These are phyloP conservation scores for Dicyrtomina minuta DNA, from an alignment of 2,888 invertebrate genomes.

Conservation along the genomic window DNA sequence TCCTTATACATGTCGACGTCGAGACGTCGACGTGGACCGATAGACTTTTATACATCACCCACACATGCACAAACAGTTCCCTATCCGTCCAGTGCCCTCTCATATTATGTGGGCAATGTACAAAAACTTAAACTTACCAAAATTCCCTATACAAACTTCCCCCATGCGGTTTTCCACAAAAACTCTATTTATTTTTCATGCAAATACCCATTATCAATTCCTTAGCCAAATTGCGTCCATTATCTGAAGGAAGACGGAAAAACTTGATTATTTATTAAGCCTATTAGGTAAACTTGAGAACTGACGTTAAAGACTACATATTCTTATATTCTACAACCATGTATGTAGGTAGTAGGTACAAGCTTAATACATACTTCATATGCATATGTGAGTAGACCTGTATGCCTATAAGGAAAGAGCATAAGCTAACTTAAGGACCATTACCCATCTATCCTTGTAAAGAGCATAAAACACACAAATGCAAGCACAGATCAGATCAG, in stretches of 20 bases:
- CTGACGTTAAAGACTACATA: background rate
- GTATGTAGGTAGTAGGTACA: no score
- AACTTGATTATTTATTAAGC: slow-evolving; percentile 36
- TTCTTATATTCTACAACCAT: background rate
- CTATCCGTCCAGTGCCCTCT: no score
- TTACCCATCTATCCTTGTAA: no score
- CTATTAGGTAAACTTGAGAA: slow-evolving; percentile 23
- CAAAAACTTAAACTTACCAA: no score
- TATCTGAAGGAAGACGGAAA: slow-evolving; percentile 7
- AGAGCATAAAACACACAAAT: background rate
- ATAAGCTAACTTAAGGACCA: no score
- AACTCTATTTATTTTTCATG: slow-evolving; percentile 36
- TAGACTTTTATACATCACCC: background rate
- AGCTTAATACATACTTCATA: no score
- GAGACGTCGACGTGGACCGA: no score
- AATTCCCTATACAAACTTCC: background rate
- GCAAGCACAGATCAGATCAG: background rate
- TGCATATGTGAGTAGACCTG: no score
- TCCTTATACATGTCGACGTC: no score
- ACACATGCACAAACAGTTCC: no score
- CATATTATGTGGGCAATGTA: no score
- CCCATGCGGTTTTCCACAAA: slow-evolving; percentile 31
- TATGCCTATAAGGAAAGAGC: no score
- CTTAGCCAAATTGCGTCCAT: slow-evolving; percentile 31
- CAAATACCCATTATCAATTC: slow-evolving; percentile 36